Evolutionary conservation across 2,113 vertebrate species (phyloP).

Genomic region (Ia io): DNA sequence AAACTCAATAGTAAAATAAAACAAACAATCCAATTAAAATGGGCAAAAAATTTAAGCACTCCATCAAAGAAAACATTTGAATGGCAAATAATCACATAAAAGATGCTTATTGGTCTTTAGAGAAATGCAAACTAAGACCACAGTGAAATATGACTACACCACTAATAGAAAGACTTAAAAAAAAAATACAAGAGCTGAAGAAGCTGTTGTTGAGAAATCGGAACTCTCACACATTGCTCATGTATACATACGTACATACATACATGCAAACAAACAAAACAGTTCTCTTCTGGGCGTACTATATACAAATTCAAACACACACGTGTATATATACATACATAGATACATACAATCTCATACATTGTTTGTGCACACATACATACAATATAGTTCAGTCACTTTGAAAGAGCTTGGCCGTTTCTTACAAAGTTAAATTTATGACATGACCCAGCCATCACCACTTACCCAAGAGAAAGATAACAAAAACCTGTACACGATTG

Average conservation of each 20-base stretch:
- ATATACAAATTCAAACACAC: not conserved
- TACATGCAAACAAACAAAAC: not conserved
- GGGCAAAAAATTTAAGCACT: not conserved
- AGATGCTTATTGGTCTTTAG: not conserved
- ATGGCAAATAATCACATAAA: not conserved
- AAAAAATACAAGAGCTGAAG: not conserved
- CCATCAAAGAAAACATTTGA: not conserved
- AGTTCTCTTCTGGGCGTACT: not conserved
- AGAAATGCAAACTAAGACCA: not conserved
- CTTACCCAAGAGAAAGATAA: not conserved
- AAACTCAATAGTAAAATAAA: not conserved
- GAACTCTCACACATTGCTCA: not conserved
- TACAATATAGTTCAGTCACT: not conserved
- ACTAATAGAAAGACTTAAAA: not conserved
- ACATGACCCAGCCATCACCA: not conserved
- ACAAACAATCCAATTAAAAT: not conserved
- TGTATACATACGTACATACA: not conserved
- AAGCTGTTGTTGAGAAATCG: not conserved
- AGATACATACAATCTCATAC: not conserved
- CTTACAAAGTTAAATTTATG: not conserved
- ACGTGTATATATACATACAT: not conserved
- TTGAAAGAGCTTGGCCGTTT: not conserved
- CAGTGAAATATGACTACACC: not conserved
- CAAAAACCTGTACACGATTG: not conserved
- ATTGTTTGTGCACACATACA: not conserved